Conservation (phyloP, 2,113 vertebrate genomes). For the Azemiops feae region DNA sequence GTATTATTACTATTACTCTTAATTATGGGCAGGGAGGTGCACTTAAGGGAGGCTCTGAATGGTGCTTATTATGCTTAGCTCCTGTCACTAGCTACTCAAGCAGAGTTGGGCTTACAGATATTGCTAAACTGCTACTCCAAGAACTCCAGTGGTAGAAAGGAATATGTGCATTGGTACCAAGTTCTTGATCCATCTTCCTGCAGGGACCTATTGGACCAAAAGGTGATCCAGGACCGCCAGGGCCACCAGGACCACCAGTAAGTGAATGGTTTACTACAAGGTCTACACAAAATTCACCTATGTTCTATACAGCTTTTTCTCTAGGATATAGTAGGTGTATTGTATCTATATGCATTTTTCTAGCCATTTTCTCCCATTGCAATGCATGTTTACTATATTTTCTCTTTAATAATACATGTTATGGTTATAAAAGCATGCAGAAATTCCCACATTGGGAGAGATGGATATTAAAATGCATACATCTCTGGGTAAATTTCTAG, state of each 20-base stretch:
- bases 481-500: not conserved
- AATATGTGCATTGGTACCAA: not conserved
- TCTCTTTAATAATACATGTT: not conserved
- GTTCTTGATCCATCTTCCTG: not conserved
- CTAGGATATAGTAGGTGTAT: not conserved
- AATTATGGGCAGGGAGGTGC: not conserved
- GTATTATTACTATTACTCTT: not conserved
- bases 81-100: not conserved
- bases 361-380: not conserved
- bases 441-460: not conserved
- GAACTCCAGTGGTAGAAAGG: not conserved
- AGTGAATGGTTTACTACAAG: slow-evolving; percentile 49
- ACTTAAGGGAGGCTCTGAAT: not conserved
- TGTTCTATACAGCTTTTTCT: not conserved
- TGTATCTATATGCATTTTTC: not conserved
- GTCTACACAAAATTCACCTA: not conserved
- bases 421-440: not conserved
- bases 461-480: not conserved
- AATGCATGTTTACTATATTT: not conserved
- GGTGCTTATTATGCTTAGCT: not conserved
- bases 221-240: slow-evolving; percentile 77
- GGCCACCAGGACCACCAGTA: slow-evolving; percentile 78
- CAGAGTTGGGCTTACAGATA: not conserved
- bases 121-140: not conserved
- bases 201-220: slow-evolving; percentile 76